A percentile compares a stretch with the other conserved stretches of the same genome.
Evolutionary conservation across 2,113 vertebrate species (phyloP).

Genomic region (Zootoca vivipara): DNA sequence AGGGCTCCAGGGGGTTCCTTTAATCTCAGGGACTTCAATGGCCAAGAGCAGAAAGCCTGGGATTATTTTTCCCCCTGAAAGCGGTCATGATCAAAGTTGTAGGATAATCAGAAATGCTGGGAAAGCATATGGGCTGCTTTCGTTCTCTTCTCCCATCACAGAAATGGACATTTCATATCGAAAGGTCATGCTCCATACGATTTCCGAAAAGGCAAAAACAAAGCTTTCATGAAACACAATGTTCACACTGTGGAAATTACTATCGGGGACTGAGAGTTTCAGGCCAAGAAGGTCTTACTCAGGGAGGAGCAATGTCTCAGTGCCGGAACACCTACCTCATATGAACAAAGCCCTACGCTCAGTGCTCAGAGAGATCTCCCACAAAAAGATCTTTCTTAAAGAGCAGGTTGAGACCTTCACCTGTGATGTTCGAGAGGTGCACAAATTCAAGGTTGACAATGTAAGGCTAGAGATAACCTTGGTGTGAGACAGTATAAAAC

Average conservation of each 20-base stretch:
- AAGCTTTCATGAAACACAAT: neutral
- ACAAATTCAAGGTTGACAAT: too few relatives aligned
- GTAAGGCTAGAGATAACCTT: too few relatives aligned
- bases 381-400: neutral
- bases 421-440: neutral
- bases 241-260: neutral
- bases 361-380: neutral
- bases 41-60: neutral
- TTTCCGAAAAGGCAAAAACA: neutral
- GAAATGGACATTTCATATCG: neutral
- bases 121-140: neutral
- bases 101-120: neutral
- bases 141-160: neutral
- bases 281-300: neutral
- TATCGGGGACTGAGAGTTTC: neutral
- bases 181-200: neutral
- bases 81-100: constrained; percentile 1
- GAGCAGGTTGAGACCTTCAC: neutral
- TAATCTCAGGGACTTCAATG: neutral
- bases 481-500: neutral
- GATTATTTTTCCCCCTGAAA: neutral
- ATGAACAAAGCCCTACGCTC: neutral
- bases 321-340: accelerated
- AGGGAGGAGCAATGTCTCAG: neutral
- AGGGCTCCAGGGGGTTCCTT: neutral